phyloP scores from a whole-genome alignment of 2,113 vertebrate genomes.

The Aegotheles bennettii region DNA sequence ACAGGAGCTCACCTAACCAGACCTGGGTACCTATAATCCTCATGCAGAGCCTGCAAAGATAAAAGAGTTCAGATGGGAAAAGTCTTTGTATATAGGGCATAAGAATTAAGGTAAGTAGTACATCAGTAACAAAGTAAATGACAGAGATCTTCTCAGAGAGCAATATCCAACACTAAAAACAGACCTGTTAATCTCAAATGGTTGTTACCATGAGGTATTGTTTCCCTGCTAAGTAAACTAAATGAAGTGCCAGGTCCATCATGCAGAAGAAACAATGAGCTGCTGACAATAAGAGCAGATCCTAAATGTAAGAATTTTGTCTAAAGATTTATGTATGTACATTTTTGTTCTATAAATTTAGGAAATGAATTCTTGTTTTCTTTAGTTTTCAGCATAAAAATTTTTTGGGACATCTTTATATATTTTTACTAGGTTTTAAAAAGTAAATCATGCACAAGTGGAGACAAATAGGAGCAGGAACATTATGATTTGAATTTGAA shows the following conservation, averaged over 20 bases:
- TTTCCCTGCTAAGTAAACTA: neutral
- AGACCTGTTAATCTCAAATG: neutral
- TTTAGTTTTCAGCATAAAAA: neutral
- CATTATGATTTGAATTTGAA: neutral
- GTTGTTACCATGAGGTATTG: neutral
- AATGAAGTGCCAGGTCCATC: neutral
- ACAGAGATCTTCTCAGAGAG: neutral
- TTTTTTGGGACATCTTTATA: neutral
- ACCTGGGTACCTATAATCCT: neutral
- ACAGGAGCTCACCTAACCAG: neutral
- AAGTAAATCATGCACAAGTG: neutral
- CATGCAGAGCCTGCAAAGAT: neutral
- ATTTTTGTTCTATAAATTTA: neutral
- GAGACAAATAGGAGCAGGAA: neutral
- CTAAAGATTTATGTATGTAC: neutral
- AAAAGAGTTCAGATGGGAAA: neutral
- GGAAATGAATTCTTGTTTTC: neutral
- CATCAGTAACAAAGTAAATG: neutral
- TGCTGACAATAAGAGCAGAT: neutral
- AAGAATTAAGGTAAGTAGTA: neutral
- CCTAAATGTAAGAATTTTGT: neutral
- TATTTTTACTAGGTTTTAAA: neutral
- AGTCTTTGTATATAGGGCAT: neutral
- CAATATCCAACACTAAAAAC: neutral
- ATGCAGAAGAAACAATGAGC: neutral